phyloP scores from a whole-genome alignment of 2,888 invertebrate genomes.

The Phrixothrix hirtus region DNA sequence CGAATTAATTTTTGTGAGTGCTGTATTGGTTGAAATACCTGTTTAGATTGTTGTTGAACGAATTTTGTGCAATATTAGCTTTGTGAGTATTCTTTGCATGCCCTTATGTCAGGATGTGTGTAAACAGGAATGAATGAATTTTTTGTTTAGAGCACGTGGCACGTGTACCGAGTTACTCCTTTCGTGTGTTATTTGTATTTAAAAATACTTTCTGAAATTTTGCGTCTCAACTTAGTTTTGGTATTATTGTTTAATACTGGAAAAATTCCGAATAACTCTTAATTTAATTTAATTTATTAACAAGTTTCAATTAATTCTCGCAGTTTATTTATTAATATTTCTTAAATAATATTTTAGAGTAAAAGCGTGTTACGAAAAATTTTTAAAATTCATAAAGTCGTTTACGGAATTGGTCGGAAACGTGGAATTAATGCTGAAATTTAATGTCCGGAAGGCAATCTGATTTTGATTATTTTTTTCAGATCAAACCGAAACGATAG shows the following conservation, averaged over 20 bases:
- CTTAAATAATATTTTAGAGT: no score
- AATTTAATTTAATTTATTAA: no score
- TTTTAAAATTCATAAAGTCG: no score
- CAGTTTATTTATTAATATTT: no score
- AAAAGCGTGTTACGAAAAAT: no score
- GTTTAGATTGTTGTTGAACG: conserved; percentile 9
- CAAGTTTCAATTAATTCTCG: no score
- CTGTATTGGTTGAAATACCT: conserved; percentile 3
- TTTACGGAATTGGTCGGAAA: not conserved
- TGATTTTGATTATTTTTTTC: conserved; percentile 16
- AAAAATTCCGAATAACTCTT: no score
- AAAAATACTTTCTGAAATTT: no score
- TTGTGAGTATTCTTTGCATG: conserved; percentile 28
- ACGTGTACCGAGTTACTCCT: no score
- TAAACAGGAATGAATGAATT: not conserved
- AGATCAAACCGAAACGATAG: conserved; percentile 27
- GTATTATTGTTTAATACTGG: no score
- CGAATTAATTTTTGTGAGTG: conserved; percentile 19
- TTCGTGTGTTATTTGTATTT: no score
- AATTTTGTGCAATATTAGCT: conserved; percentile 24
- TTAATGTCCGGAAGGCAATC: not conserved
- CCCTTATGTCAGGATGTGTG: not conserved
- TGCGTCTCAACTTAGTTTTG: no score
- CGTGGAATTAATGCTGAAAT: not conserved
- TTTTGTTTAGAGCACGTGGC: conserved; percentile 2